Evolutionary conservation across 2,888 invertebrate species (phyloP), one percentile per base, ranked within the genome.

Genomic region (Eristalinus sepulchralis): DNA sequence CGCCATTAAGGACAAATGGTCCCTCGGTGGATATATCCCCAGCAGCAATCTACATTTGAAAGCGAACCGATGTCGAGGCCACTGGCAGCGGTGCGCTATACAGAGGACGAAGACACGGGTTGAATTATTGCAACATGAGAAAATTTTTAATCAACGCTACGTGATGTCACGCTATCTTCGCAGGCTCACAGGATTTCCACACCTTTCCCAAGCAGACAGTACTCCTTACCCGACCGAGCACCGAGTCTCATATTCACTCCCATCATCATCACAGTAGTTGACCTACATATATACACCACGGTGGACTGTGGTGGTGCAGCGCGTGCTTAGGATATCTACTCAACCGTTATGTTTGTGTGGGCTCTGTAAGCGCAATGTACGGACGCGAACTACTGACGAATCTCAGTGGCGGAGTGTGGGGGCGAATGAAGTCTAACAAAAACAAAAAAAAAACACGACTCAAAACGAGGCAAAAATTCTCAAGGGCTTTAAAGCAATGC

Each of bases 111-210:
- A 68, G 71, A 78, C 70, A 83, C 60, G 63, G 78, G 78, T 70
- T 86, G 83, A 83, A 83, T 79, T 83, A 83, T 83, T 78, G 86
- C 83, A 78, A 78, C 83, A 83, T 86, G 83, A 79, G 79, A 83
- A 83, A 75, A 62, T 86, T 83, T 86, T 86, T 83, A 86, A 86
- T 83, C 86, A 79, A 75, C 83, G 75, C 79, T 86, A 86, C 83
- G 83, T 86, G 79, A 83, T 83, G 83, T 86, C 83, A 86, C 83
- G 86, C 86, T 86, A 86, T 83, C 86, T 83, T 86, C 83, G 83
- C 78, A 79, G 78, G 78, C 64, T 86, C 73, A 78, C 82, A 83
- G 78, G 60, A 83, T 86, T 83, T 83, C 78, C 75, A 86, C 86
- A 83, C 78, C 83, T 78, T 78, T 83, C 83, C 82, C 70, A 57